Evolutionary conservation across 2,797 vertebrate species (phyloP).

Genomic region (Stomatorhinus walkeri): DNA sequence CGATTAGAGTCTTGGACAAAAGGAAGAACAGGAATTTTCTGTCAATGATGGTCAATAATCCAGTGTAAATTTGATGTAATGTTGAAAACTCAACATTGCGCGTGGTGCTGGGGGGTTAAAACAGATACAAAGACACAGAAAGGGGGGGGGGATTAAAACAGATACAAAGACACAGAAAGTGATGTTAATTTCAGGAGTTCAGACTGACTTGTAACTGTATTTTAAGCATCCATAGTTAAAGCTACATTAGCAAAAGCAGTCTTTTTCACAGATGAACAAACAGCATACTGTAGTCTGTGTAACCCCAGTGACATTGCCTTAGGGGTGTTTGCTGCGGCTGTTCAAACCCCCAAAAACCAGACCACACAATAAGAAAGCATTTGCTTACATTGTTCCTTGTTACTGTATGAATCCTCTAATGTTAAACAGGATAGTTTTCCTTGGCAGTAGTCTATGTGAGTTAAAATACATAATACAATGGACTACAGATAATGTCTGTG

Average conservation of each 20-base stretch:
- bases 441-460: background rate
- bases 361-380: background rate
- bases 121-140: background rate
- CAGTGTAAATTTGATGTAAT: background rate
- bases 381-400: background rate
- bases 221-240: background rate
- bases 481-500: background rate
- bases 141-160: background rate
- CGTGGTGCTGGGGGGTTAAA: background rate
- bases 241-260: background rate
- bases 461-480: background rate
- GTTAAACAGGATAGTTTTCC: background rate
- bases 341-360: background rate
- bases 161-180: background rate
- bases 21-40: background rate
- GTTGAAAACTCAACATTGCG: background rate
- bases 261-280: background rate
- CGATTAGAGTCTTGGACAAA: background rate
- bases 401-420: background rate
- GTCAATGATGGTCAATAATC: background rate
- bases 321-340: background rate
- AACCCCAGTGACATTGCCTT: slow-evolving; percentile 19
- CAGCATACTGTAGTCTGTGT: slow-evolving; percentile 22
- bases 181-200: slow-evolving; percentile 4
- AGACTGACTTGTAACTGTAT: slow-evolving; percentile 22